A percentile compares a stretch with the other conserved stretches of the same genome.
Conservation (phyloP, 1,140 invertebrate genomes). For the Magallana ariakensis region DNA sequence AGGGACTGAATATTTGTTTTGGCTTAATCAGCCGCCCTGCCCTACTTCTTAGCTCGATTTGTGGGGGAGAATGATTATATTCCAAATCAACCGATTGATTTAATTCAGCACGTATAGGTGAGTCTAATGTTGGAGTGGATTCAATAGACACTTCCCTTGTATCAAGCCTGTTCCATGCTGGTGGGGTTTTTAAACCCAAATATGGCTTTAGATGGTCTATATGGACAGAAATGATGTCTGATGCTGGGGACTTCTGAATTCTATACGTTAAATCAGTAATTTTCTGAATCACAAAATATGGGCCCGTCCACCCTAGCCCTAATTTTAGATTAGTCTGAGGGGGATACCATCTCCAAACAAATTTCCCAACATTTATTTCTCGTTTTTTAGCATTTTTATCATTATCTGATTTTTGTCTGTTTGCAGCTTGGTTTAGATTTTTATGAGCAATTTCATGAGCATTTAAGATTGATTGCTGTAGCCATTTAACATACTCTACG, state of each 20-base stretch:
- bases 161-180: background rate
- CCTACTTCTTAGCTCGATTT: background rate
- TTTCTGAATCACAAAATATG: slow-evolving; percentile 46
- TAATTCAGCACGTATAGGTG: background rate
- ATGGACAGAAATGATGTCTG: slow-evolving; percentile 14
- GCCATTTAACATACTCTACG: slow-evolving; percentile 47
- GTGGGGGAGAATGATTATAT: background rate
- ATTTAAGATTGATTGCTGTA: slow-evolving; percentile 40
- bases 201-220: slow-evolving; percentile 56
- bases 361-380: slow-evolving; percentile 43
- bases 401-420: slow-evolving; percentile 52
- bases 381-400: slow-evolving; percentile 30
- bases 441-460: slow-evolving; percentile 15
- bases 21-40: slow-evolving; percentile 5
- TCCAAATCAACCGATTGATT: no score
- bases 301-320: slow-evolving; percentile 50
- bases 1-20: background rate
- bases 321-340: slow-evolving; percentile 51
- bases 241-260: background rate
- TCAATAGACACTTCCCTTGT: no score
- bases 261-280: slow-evolving; percentile 21
- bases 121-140: background rate
- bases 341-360: slow-evolving; percentile 60
- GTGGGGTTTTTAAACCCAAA: background rate
- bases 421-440: slow-evolving; percentile 26